Evolutionary conservation across 2,888 invertebrate genomes (phyloP).

Genomic region (Pollenia griseotomentosa): DNA sequence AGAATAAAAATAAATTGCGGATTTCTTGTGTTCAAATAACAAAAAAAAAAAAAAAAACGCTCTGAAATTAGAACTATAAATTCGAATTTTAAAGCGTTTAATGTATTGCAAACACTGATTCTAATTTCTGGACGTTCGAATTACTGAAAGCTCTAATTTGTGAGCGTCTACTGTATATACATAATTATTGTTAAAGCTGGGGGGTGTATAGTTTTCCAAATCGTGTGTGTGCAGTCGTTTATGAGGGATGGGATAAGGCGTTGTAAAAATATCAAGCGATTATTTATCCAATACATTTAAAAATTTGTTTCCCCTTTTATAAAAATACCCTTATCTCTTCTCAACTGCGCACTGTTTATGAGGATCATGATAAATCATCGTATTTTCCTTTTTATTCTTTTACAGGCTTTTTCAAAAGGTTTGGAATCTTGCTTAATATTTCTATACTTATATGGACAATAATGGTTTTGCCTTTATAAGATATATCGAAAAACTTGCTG

Average conservation of each 20-base stretch:
- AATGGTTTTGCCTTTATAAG: slow-evolving; percentile 59
- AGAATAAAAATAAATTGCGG: no score
- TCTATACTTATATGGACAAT: slow-evolving; percentile 59
- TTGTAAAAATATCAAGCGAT: slow-evolving; percentile 76
- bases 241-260: slow-evolving; percentile 49
- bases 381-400: slow-evolving; percentile 79
- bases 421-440: slow-evolving; percentile 67
- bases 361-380: slow-evolving; percentile 78
- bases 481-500: slow-evolving; percentile 53
- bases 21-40: no score
- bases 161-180: no score
- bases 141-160: no score
- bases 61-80: no score
- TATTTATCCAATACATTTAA: slow-evolving; percentile 44
- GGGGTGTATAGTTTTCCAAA: not conserved
- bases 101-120: no score
- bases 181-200: not conserved
- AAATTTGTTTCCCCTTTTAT: not conserved
- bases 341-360: slow-evolving; percentile 76
- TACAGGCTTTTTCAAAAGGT: slow-evolving; percentile 74
- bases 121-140: no score
- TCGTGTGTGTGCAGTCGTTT: slow-evolving; percentile 69
- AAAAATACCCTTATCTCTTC: slow-evolving; percentile 63
- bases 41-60: no score
- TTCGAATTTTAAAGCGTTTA: no score